Base-by-base conservation (phyloP, 2,888 invertebrate species). In the Fabriciana adippe region DNA sequence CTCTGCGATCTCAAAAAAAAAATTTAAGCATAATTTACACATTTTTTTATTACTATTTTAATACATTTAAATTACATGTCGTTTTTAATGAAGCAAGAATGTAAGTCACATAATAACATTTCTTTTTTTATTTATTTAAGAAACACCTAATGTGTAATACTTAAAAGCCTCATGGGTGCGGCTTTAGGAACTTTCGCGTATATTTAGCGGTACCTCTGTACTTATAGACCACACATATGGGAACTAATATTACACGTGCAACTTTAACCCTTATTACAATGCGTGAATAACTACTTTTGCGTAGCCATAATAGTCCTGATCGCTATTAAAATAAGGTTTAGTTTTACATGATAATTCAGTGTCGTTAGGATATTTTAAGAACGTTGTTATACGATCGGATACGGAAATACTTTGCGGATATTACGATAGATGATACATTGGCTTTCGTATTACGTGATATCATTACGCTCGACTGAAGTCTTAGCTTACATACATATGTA, bases 141-240 rank as follows among this genome's bases (percentile, higher is more conserved):
- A 72, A 55, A 53, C 72, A 26, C 65, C 62, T 67, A 68, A 71
- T 78, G 76, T 76, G 69, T 31, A 21, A 48, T 59, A 53, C 53
- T 51, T 61, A 55, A 67, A 63, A 66, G 70, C 69, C 62, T 70
- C 63, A 50, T 73, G 74, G 78, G 78, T 73, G 76, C 74, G 76
- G 77, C 73, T 65, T 18, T 67, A 67, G 64, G 70, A 76, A 77
- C 79, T 79, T 79, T 79, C 79, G 75, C 76, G 73, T 71, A 61
- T 75, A 70, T 74, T 73, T 73, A 72, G 70, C 68, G 71, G 65
- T 71, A 69, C 66, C 64, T 62, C 57, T 48, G 55, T 67, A 65
- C 50, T 59, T 41, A 48, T 53, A n/a, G 65, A 65, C 68, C 68
- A 65, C 70, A 67, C 62, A 55, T 50, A 41, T 54, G 55, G 13